Evolutionary conservation across 2,888 invertebrate species (phyloP), one percentile per base, ranked within the genome.

Genomic region (Dasypogon diadema): DNA sequence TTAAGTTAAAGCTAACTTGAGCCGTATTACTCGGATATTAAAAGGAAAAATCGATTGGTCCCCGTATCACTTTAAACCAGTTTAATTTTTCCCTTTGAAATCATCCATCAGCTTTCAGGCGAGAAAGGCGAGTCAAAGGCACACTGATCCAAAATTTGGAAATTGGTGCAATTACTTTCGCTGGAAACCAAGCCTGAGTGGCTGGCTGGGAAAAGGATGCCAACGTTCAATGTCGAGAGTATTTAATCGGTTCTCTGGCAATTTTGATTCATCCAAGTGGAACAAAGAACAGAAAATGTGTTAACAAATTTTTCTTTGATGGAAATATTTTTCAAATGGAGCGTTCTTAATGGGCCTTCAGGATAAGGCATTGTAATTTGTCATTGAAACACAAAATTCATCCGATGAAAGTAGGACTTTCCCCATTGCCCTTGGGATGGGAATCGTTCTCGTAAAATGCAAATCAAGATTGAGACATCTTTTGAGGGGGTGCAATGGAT

Each of bases 21-120:
- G 70, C 30, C 68, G 48, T 24, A 68, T 68, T 68, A 68, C 48
- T 24, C 54, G 14, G 70, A 24, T 6, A 70, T 34, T 54, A 54
- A 54, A 30, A 34, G 54, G 70, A 34, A 65, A n/a, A 65, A 70
- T 70, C 70, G 70, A 70, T 70, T 54, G 54, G 26, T 16, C 3
- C 18, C 16, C 26, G 30, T 14, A 54, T n/a, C 30, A 46, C 54
- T 70, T 70, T 70, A 70, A 68, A 70, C 8, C 54, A 21, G 16
- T 18, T 30, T 34, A 24, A 70, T 46, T 70, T 54, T 70, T 51
- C 70, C n/a, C 22, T 22, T 37, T 65, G 22, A 65, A 18, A 16
- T 0, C 37, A 24, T 14, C 21, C 16, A n/a, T 22, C 18, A 26
- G 12, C 14, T 34, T 34, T 22, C 46, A 65, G 46, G 5, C 14